Evolutionary conservation across 2,888 invertebrate genomes (phyloP).

Genomic region (Atethmia centrago): DNA sequence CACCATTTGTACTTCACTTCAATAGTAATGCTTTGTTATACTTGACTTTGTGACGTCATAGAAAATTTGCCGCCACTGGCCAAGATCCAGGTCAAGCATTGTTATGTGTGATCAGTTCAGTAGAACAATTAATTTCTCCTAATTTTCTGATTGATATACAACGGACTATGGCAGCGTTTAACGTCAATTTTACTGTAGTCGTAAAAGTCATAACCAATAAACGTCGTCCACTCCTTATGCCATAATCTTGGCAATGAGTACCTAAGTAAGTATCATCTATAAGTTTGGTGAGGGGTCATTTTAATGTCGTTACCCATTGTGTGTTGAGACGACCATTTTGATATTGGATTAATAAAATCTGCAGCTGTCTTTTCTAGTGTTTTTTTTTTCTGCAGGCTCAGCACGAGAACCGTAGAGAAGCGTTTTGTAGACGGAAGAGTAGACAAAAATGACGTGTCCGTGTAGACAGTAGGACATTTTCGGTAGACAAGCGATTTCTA

Average conservation of each 20-base stretch:
- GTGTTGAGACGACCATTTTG: constrained; percentile 25
- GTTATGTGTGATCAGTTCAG: constrained; percentile 47
- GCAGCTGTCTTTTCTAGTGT: neutral
- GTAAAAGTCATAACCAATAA: constrained; percentile 73
- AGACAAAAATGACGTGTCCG: too few species aligned
- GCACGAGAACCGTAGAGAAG: too few species aligned
- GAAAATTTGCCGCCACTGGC: constrained; percentile 46
- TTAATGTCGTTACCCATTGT: constrained; percentile 49
- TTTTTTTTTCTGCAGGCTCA: too few species aligned
- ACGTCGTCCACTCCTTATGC: constrained; percentile 69
- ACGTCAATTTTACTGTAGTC: constrained; percentile 72
- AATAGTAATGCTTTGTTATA: constrained; percentile 37
- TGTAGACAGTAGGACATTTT: too few species aligned
- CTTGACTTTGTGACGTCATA: constrained; percentile 59
- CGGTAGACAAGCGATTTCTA: too few species aligned
- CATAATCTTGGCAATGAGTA: constrained; percentile 49
- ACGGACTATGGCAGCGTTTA: constrained; percentile 64
- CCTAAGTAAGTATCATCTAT: constrained; percentile 19
- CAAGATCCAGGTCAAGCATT: constrained; percentile 44
- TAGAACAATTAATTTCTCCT: constrained; percentile 62
- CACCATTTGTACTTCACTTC: constrained; percentile 36
- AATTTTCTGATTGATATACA: constrained; percentile 68
- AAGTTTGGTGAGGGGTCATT: constrained; percentile 38
- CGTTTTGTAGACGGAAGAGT: too few species aligned
- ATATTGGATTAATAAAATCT: constrained; percentile 28